phyloP scores from a whole-genome alignment of 2,888 invertebrate genomes.

The Agrilus biguttatus region DNA sequence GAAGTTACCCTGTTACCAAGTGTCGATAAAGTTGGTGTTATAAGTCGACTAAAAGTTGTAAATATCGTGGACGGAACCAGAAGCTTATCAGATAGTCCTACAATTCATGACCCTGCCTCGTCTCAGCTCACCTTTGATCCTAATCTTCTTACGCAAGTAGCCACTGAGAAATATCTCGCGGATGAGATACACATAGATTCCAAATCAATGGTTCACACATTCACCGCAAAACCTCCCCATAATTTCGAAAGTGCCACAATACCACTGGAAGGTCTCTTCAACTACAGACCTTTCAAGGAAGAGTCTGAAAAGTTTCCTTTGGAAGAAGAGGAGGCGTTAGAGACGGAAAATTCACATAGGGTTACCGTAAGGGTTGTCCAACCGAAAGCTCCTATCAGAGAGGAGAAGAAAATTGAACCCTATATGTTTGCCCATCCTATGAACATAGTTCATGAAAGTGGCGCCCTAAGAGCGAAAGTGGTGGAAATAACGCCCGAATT shows the following conservation, averaged over 20 bases:
- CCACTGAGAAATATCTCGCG: constrained; percentile 1
- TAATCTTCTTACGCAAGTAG: too few relatives aligned
- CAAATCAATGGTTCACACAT: constrained; percentile 24
- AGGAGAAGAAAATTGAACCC: constrained; percentile 1
- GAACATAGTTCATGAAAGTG: constrained; percentile 19
- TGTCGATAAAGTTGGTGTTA: constrained; percentile 52
- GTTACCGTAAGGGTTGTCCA: constrained; percentile 26
- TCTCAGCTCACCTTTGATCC: too few relatives aligned
- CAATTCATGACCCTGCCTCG: too few relatives aligned
- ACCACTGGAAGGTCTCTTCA: constrained; percentile 51
- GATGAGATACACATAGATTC: constrained; percentile 22
- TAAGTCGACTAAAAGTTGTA: constrained; percentile 52
- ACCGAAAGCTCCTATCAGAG: constrained; percentile 13
- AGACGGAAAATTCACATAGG: constrained; percentile 25
- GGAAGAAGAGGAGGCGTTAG: constrained; percentile 21
- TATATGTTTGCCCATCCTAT: constrained; percentile 8
- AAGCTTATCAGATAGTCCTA: not conserved
- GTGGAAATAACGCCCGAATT: constrained; percentile 25
- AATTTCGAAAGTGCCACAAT: constrained; percentile 48
- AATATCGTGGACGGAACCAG: constrained; percentile 35
- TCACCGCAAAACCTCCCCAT: constrained; percentile 24
- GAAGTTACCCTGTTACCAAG: constrained; percentile 45
- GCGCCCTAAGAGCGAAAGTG: constrained; percentile 25
- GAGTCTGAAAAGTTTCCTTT: constrained; percentile 3
- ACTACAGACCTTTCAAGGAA: constrained; percentile 33